A percentile compares a stretch with the other conserved stretches of the same genome.
Evolutionary conservation across 23 tunicate species (phyloP).

Genomic region (Aplidium turbinatum): DNA sequence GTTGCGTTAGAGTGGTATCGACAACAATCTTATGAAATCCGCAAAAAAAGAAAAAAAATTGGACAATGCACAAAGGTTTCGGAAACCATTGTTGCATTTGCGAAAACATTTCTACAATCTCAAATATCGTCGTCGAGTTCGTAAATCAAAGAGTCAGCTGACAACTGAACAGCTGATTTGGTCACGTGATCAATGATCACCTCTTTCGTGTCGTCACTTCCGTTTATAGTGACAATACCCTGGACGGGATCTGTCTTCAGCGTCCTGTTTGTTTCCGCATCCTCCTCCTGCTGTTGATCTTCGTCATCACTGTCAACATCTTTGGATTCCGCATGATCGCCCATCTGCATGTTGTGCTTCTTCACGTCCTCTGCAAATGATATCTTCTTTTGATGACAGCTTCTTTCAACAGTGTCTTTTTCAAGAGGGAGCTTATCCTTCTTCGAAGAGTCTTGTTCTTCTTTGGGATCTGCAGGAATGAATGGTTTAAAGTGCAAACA

Average conservation of each 20-base stretch:
- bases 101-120: background rate
- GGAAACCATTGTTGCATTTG: too few relatives aligned
- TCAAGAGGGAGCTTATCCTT: too few relatives aligned
- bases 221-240: slow-evolving; percentile 22
- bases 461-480: too few relatives aligned
- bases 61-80: too few relatives aligned
- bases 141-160: slow-evolving; percentile 39
- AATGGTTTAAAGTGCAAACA: too few relatives aligned
- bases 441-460: too few relatives aligned
- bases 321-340: slow-evolving; percentile 1
- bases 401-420: too few relatives aligned
- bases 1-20: too few relatives aligned
- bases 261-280: background rate
- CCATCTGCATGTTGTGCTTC: background rate
- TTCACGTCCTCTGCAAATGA: slow-evolving; percentile 1
- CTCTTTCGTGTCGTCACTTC: slow-evolving; percentile 17
- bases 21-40: too few relatives aligned
- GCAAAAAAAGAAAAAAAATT: too few relatives aligned
- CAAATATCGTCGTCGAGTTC: slow-evolving; percentile 51
- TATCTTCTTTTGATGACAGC: background rate
- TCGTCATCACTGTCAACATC: slow-evolving; percentile 38
- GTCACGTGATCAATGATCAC: slow-evolving; percentile 41
- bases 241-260: background rate
- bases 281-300: background rate
- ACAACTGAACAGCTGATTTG: slow-evolving; percentile 45